A percentile compares a stretch with the other conserved stretches of the same genome.
Conservation (phyloP, 2,888 invertebrate species). For the Merodon equestris region DNA sequence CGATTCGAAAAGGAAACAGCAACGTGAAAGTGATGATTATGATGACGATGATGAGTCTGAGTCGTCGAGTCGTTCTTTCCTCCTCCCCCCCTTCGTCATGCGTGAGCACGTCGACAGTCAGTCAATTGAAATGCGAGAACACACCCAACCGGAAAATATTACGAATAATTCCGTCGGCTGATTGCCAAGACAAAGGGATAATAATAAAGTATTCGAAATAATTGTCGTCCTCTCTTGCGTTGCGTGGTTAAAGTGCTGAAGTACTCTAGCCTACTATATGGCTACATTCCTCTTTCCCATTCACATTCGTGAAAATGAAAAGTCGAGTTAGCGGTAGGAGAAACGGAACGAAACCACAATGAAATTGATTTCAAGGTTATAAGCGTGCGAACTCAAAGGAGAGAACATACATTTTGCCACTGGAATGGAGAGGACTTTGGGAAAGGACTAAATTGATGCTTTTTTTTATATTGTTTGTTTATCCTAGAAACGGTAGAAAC, state of each 20-base stretch:
- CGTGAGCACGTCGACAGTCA: constrained; percentile 33
- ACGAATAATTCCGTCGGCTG: constrained; percentile 46
- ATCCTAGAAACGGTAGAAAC: no score
- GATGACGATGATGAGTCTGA: constrained; percentile 16
- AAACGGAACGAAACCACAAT: neutral
- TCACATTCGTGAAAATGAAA: neutral
- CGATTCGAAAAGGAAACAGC: neutral
- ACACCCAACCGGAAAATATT: constrained; percentile 25
- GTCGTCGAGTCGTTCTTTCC: no score
- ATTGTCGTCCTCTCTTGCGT: constrained; percentile 40
- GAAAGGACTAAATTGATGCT: no score
- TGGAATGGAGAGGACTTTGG: no score
- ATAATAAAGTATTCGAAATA: constrained; percentile 43
- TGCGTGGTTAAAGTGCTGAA: no score
- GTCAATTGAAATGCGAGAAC: constrained; percentile 51
- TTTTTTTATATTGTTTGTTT: no score
- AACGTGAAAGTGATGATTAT: constrained; percentile 29
- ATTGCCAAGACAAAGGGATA: constrained; percentile 50
- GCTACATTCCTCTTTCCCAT: no score
- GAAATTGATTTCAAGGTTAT: constrained; percentile 52
- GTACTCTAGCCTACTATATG: no score
- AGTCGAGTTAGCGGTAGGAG: constrained; percentile 3
- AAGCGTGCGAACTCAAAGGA: no score
- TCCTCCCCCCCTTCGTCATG: constrained; percentile 12
- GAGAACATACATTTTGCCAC: no score